Evolutionary conservation across 1,140 invertebrate genomes (phyloP).

Genomic region (Papilio xuthus): DNA sequence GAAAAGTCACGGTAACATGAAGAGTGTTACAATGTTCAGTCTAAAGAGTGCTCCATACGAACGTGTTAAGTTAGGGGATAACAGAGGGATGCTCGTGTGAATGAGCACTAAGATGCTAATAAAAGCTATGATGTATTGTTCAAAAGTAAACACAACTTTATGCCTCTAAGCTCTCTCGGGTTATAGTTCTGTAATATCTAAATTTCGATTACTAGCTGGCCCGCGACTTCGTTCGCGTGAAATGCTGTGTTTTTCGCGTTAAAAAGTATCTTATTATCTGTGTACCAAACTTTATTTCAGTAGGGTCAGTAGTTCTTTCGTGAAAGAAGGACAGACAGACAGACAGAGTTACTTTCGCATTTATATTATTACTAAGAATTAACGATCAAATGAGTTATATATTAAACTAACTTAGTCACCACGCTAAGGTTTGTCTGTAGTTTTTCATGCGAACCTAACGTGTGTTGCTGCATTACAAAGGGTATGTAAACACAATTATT

Average conservation of each 20-base stretch:
- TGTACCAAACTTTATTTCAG: no score
- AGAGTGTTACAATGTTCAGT: background rate
- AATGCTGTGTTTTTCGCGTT: no score
- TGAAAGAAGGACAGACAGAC: no score
- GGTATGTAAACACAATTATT: constrained; percentile 1
- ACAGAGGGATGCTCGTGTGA: background rate
- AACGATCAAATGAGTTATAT: background rate
- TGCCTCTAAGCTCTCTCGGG: background rate
- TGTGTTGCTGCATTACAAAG: background rate
- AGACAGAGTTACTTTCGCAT: no score
- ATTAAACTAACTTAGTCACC: background rate
- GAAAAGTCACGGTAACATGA: background rate
- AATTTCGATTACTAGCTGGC: background rate
- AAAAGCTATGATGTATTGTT: background rate
- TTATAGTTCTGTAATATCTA: background rate
- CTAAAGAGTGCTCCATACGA: background rate
- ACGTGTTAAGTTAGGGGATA: background rate
- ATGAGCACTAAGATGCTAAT: background rate
- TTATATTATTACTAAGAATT: no score
- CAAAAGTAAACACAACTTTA: background rate
- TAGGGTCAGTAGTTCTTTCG: no score
- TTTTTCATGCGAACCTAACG: background rate
- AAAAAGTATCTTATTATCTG: no score
- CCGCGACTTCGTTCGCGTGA: no score
- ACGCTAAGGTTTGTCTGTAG: background rate